Conservation (phyloP, 2,113 vertebrate genomes). For the Suncus etruscus region DNA sequence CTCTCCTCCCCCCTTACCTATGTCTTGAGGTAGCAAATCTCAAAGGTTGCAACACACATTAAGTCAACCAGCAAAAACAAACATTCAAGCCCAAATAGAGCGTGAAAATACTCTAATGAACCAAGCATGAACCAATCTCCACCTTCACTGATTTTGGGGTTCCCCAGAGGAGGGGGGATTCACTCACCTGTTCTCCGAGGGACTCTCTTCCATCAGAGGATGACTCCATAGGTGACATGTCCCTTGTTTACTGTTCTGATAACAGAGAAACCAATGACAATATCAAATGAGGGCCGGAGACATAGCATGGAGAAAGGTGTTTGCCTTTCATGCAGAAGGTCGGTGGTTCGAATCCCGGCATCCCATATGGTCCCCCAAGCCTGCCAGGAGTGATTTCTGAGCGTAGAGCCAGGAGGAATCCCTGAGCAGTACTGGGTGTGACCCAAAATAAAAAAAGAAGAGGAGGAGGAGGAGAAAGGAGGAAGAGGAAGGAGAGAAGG, state of each 20-base stretch:
- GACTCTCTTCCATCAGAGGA: slow-evolving; percentile 41
- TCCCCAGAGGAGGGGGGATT: background rate
- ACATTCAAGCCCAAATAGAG: background rate
- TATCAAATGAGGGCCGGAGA: background rate
- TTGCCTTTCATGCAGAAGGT: too few species aligned
- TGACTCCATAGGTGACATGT: slow-evolving; percentile 63
- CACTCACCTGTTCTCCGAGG: slow-evolving; percentile 71
- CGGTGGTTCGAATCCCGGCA: too few species aligned
- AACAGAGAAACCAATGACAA: slow-evolving; percentile 48
- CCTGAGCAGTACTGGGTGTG: too few species aligned
- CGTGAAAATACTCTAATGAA: background rate
- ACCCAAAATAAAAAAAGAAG: too few species aligned
- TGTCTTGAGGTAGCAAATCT: background rate
- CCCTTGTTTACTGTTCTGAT: slow-evolving; percentile 67
- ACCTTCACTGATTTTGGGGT: background rate
- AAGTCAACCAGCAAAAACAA: background rate
- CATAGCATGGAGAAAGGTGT: too few species aligned
- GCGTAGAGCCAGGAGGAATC: too few species aligned
- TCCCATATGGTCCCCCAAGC: too few species aligned
- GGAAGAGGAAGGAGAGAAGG: too few species aligned
- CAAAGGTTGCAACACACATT: background rate
- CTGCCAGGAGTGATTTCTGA: too few species aligned
- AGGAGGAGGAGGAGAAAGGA: too few species aligned
- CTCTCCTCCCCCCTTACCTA: too few species aligned
- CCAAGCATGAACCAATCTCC: background rate